Evolutionary conservation across 2,113 vertebrate genomes (phyloP), one percentile per base, ranked within the genome.

Genomic region (Cygnus buccinator): DNA sequence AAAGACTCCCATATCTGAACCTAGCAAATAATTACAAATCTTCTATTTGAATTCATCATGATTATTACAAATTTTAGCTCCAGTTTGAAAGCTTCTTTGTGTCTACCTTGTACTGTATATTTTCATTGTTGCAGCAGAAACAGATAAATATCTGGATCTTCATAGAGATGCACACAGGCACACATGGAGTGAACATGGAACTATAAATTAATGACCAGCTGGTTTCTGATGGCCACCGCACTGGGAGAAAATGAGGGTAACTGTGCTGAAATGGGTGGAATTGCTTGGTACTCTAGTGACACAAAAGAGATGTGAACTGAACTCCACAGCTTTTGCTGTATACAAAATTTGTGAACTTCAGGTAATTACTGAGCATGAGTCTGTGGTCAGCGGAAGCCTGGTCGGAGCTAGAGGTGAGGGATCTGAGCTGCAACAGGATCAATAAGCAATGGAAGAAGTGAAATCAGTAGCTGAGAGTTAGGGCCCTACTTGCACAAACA

Each of bases 371-470:
- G 57, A 21, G 23, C 5, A 21, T 0, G 2, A 48, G 23, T 13
- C 48, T 16, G 0, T 0, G 1, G 59, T 22, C 48, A 13, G 58
- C 2, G 23, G 26, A 66, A 8, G 19, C 8, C 57, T 31, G 58
- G n/a, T 23, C 43, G 33, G 65, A 50, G 65, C 46, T 21, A 19
- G 76, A 48, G 12, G 18, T 21, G 41, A 35, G 35, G 15, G 26
- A 17, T 29, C 41, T 23, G 50, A 50, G 62, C n/a, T 22, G 21
- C 4, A 10, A 10, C 2, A 44, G 68, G 73, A 61, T 44, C 0
- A 1, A 6, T 13, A 29, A 71, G 23, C 39, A 55, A 18, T 6
- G 43, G 52, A 61, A 79, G 54, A 59, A 29, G 39, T n/a, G 5
- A 12, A 50, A 19, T 15, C 62, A 15, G 8, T n/a, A 3, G 19